These are phyloP conservation scores for Euzophera pinguis DNA, from an alignment of 2,888 invertebrate genomes.

Conservation along the genomic window DNA sequence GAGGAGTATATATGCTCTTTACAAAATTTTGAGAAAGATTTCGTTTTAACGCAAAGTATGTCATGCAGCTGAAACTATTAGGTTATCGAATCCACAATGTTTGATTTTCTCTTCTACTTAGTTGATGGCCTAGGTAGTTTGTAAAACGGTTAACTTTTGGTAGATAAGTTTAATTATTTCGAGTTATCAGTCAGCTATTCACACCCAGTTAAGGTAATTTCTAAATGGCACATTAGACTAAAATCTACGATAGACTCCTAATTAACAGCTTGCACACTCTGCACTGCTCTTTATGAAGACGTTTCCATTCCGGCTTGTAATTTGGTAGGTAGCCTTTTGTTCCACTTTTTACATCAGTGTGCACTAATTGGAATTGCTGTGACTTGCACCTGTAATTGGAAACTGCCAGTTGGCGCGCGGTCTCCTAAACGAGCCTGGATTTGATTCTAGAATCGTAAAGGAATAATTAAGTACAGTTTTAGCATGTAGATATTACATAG, in stretches of 20 bases:
- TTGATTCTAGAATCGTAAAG: slow-evolving; percentile 16
- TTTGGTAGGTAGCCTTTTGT: slow-evolving; percentile 27
- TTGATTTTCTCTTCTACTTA: too few relatives aligned
- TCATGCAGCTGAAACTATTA: too few relatives aligned
- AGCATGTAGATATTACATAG: not conserved
- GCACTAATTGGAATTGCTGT: slow-evolving; percentile 41
- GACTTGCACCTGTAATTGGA: slow-evolving; percentile 44
- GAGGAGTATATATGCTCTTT: too few relatives aligned
- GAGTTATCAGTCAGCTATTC: too few relatives aligned
- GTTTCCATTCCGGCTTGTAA: slow-evolving; percentile 19
- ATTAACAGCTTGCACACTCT: not conserved
- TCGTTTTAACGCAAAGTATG: too few relatives aligned
- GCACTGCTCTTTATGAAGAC: slow-evolving; percentile 14
- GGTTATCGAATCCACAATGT: too few relatives aligned
- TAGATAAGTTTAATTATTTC: too few relatives aligned
- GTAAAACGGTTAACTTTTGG: too few relatives aligned
- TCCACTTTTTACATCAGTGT: slow-evolving; percentile 38
- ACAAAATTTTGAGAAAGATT: too few relatives aligned
- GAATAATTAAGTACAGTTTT: slow-evolving; percentile 16
- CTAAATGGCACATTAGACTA: not conserved
- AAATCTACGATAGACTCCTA: not conserved
- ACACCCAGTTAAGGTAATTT: too few relatives aligned
- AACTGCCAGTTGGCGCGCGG: slow-evolving; percentile 32
- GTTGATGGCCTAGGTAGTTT: too few relatives aligned
- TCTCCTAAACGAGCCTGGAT: slow-evolving; percentile 20